Evolutionary conservation across 1,140 invertebrate species (phyloP).

Genomic region (Temnothorax curvispinosus): DNA sequence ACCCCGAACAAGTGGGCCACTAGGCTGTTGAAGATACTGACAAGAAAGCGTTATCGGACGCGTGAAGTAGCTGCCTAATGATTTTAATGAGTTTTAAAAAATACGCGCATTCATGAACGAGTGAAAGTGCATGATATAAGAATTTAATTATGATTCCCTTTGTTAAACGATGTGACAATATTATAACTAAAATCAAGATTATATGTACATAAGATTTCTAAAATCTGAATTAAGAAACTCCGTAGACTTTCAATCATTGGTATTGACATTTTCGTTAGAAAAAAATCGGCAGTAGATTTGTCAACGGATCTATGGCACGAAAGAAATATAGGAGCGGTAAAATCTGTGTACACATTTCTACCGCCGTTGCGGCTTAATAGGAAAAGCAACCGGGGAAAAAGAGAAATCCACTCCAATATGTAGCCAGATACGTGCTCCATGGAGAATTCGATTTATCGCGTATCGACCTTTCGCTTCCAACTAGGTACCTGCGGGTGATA

Average conservation of each 20-base stretch:
- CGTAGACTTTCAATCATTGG: background rate
- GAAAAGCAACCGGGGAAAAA: conserved; percentile 11
- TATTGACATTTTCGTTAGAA: background rate
- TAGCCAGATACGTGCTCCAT: conserved; percentile 41
- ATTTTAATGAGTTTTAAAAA: conserved; percentile 67
- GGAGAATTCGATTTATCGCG: conserved; percentile 44
- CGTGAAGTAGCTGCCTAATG: conserved; percentile 23
- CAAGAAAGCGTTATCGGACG: conserved; percentile 25
- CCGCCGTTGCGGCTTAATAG: conserved; percentile 1
- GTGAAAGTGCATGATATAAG: background rate
- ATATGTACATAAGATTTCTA: background rate
- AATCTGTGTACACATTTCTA: conserved; percentile 35
- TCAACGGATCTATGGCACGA: background rate
- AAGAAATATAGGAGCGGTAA: conserved; percentile 22
- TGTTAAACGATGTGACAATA: background rate
- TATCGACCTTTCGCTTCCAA: conserved; percentile 35
- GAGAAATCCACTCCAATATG: conserved; percentile 33
- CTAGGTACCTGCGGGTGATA: conserved; percentile 64
- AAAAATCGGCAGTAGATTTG: background rate
- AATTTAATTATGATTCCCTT: conserved; percentile 18
- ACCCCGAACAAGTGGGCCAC: conserved; percentile 75
- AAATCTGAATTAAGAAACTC: background rate
- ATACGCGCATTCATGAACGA: background rate
- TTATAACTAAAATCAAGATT: background rate
- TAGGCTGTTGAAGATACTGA: conserved; percentile 73